Conservation (phyloP, 2,113 vertebrate genomes). For the Triplophysa tibetana region DNA sequence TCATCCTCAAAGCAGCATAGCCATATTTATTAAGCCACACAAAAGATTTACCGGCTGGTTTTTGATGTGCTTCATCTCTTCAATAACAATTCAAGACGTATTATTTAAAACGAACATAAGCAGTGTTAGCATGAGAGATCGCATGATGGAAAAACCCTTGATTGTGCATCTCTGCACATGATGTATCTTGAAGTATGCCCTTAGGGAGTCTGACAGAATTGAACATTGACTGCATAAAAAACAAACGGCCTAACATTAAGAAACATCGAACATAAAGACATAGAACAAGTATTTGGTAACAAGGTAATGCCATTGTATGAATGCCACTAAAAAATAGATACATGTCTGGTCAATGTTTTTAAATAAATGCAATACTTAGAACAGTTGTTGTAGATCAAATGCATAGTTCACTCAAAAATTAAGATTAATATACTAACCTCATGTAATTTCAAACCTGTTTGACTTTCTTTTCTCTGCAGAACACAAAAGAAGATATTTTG, state of each 20-base stretch:
- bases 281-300: too few relatives aligned
- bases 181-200: conserved; percentile 38
- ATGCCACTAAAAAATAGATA: too few relatives aligned
- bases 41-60: conserved; percentile 50
- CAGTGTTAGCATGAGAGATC: conserved; percentile 3
- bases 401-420: too few relatives aligned
- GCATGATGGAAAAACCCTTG: conserved; percentile 1
- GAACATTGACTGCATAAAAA: conserved; percentile 35
- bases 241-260: not conserved
- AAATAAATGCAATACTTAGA: too few relatives aligned
- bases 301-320: not conserved
- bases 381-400: too few relatives aligned
- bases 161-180: conserved; percentile 22
- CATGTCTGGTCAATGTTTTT: too few relatives aligned
- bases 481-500: too few relatives aligned
- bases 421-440: too few relatives aligned
- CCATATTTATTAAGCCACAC: conserved; percentile 45
- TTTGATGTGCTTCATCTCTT: conserved; percentile 49
- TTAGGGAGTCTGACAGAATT: conserved; percentile 38
- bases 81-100: conserved; percentile 31
- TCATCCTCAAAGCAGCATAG: conserved; percentile 48
- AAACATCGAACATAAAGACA: not conserved
- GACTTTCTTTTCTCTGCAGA: too few relatives aligned
- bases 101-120: not conserved
- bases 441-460: too few relatives aligned